Evolutionary conservation across 2,888 invertebrate genomes (phyloP).

Genomic region (Cephalotes varians): DNA sequence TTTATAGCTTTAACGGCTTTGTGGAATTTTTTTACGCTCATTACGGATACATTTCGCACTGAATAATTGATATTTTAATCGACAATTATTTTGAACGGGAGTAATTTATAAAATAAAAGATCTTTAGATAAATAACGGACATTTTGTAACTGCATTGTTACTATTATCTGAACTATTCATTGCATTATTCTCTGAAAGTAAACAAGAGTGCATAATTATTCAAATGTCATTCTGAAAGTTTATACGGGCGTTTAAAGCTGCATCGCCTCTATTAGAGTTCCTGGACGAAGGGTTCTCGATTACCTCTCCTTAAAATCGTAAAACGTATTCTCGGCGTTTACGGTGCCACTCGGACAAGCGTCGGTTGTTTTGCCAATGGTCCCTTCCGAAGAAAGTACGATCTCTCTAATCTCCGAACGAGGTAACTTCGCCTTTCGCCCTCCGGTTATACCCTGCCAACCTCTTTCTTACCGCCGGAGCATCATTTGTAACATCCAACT

Average conservation of each 20-base stretch:
- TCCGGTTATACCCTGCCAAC: constrained; percentile 12
- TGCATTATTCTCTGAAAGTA: constrained; percentile 8
- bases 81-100: neutral
- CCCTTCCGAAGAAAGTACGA: constrained; percentile 37
- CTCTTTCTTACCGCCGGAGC: constrained; percentile 22
- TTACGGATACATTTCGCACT: neutral
- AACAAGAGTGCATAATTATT: constrained; percentile 66
- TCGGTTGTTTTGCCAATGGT: constrained; percentile 35
- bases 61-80: neutral
- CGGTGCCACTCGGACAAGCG: constrained; percentile 30
- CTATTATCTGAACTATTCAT: neutral
- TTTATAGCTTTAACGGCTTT: neutral
- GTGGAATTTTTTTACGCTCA: neutral
- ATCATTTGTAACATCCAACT: constrained; percentile 50
- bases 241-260: constrained; percentile 57
- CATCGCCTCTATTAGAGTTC: constrained; percentile 8
- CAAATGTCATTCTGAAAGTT: constrained; percentile 63
- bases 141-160: neutral
- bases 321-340: constrained; percentile 55
- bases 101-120: neutral
- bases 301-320: constrained; percentile 55
- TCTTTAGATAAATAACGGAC: neutral
- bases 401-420: constrained; percentile 45
- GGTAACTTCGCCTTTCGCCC: constrained; percentile 42
- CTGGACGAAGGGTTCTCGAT: constrained; percentile 36